These are phyloP conservation scores for Trachelus troglodyta DNA, from an alignment of 2,888 invertebrate species.

Conservation along the genomic window DNA sequence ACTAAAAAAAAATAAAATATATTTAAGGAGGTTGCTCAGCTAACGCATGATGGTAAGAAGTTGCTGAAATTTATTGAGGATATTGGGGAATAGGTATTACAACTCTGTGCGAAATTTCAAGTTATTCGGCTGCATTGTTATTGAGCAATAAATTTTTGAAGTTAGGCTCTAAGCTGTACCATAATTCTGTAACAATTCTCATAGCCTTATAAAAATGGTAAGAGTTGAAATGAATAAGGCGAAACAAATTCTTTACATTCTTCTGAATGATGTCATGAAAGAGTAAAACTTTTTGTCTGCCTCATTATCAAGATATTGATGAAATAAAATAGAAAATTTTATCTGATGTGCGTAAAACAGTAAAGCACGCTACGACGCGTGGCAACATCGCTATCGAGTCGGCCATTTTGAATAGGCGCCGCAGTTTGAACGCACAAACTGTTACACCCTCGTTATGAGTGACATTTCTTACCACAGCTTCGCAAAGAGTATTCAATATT, in stretches of 20 bases:
- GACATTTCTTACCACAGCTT: too few species aligned
- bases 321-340: slow-evolving; percentile 11
- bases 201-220: slow-evolving; percentile 13
- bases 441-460: too few species aligned
- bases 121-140: slow-evolving; percentile 8
- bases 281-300: slow-evolving; percentile 7
- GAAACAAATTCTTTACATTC: slow-evolving; percentile 9
- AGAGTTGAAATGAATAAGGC: slow-evolving; percentile 14
- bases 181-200: background rate
- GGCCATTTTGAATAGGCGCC: slow-evolving; percentile 13
- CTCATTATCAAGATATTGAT: slow-evolving; percentile 13
- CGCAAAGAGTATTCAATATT: too few species aligned
- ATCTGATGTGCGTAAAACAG: slow-evolving; percentile 4
- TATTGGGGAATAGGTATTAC: slow-evolving; percentile 9
- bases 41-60: slow-evolving; percentile 9
- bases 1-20: too few species aligned
- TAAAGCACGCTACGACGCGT: slow-evolving; percentile 1
- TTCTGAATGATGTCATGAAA: slow-evolving; percentile 2
- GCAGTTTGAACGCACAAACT: slow-evolving; percentile 7
- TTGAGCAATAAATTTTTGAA: slow-evolving; percentile 15
- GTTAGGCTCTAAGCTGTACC: slow-evolving; percentile 8
- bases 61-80: slow-evolving; percentile 10
- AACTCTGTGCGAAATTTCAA: slow-evolving; percentile 15
- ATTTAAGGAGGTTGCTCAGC: slow-evolving; percentile 14
- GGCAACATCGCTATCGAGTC: slow-evolving; percentile 11